Conservation (phyloP, 2,888 invertebrate genomes). For the Stenurella melanura region DNA sequence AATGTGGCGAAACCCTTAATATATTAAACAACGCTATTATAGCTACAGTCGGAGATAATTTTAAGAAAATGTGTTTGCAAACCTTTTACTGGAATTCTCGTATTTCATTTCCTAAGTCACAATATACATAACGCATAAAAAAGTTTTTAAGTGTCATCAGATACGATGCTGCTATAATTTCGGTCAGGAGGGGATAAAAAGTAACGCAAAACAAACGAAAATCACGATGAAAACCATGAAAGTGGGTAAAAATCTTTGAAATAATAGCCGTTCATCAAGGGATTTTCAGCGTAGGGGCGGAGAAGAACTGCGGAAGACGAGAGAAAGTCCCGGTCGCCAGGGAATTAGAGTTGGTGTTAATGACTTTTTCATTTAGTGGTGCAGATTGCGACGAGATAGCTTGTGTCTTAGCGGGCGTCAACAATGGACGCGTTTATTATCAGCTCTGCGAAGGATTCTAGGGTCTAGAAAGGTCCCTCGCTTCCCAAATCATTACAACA, state of each 20-base stretch:
- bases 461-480: neutral
- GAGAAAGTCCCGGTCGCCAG: slow-evolving; percentile 36
- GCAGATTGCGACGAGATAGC: slow-evolving; percentile 67
- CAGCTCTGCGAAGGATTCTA: slow-evolving; percentile 41
- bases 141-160: slow-evolving; percentile 36
- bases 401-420: slow-evolving; percentile 61
- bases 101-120: slow-evolving; percentile 16
- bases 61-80: neutral
- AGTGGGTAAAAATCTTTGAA: slow-evolving; percentile 60
- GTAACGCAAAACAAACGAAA: slow-evolving; percentile 59
- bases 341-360: slow-evolving; percentile 63
- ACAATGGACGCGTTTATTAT: slow-evolving; percentile 62
- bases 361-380: slow-evolving; percentile 70
- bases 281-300: slow-evolving; percentile 53
- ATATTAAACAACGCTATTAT: neutral
- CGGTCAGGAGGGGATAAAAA: slow-evolving; percentile 52
- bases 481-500: slow-evolving; percentile 27
- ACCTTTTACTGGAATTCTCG: slow-evolving; percentile 1
- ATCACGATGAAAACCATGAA: slow-evolving; percentile 57
- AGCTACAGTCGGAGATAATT: neutral
- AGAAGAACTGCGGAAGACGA: slow-evolving; percentile 30
- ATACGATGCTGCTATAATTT: slow-evolving; percentile 40
- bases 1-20: too few relatives aligned
- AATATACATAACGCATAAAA: slow-evolving; percentile 28
- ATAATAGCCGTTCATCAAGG: slow-evolving; percentile 62